phyloP scores from a whole-genome alignment of 2,797 vertebrate species.

The Alcedo quadribrachys region DNA sequence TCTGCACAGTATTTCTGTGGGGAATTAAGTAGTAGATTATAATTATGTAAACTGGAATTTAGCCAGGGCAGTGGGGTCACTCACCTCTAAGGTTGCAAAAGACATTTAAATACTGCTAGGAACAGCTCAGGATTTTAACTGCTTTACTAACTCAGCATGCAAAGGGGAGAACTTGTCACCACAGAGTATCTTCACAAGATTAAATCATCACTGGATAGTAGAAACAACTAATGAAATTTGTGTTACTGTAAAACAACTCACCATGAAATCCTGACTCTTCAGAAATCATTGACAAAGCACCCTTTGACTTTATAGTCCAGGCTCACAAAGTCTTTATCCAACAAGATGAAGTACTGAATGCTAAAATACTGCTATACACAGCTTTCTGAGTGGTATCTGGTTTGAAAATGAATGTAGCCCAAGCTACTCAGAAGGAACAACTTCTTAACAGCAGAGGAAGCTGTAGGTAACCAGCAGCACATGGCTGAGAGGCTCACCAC shows the following conservation, averaged over 20 bases:
- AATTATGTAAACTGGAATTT: slow-evolving; percentile 42
- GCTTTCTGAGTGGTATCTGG: neutral
- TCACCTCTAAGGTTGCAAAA: neutral
- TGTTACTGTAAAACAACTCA: neutral
- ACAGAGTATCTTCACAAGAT: neutral
- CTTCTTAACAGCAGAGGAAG: neutral
- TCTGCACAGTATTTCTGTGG: neutral
- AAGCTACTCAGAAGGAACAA: neutral
- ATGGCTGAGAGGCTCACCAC: neutral
- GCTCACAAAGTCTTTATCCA: neutral
- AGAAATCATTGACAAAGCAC: neutral
- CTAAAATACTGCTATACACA: neutral
- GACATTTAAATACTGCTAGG: neutral
- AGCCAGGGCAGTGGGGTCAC: slow-evolving; percentile 10
- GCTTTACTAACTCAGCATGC: neutral
- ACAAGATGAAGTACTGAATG: neutral
- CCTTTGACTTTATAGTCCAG: neutral
- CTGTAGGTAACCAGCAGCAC: neutral
- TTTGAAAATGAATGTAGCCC: neutral
- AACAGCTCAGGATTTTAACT: neutral
- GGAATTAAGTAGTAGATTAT: neutral
- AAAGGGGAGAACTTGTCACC: neutral
- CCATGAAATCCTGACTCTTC: neutral
- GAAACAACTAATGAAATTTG: neutral
- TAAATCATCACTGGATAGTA: neutral